phyloP scores from a whole-genome alignment of 1,140 invertebrate species.

The Zaprionus tsacasi region DNA sequence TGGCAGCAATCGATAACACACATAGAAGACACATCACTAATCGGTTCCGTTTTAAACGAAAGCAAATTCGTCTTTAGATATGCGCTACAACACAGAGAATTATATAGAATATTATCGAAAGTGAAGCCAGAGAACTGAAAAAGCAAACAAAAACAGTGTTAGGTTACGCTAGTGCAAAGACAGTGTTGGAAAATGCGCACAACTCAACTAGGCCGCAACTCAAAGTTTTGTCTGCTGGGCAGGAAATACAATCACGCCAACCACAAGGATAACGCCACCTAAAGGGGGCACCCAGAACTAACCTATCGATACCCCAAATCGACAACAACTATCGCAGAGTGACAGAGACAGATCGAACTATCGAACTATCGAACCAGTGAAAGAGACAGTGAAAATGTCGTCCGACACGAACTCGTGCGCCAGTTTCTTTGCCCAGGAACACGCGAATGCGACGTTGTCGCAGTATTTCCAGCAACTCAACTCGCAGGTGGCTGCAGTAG shows the following conservation, averaged over 20 bases:
- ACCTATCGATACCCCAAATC: no score
- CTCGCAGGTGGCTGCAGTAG: slow-evolving; percentile 63
- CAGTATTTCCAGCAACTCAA: slow-evolving; percentile 82
- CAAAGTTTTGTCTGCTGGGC: slow-evolving; percentile 60
- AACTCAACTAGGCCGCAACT: slow-evolving; percentile 46
- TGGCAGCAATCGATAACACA: slow-evolving; percentile 9
- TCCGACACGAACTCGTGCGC: slow-evolving; percentile 73
- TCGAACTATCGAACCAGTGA: slow-evolving; percentile 23
- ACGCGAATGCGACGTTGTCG: slow-evolving; percentile 71
- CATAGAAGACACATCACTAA: slow-evolving; percentile 38
- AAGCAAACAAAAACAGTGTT: neutral
- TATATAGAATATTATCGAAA: neutral
- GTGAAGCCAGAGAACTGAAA: neutral
- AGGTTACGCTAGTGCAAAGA: slow-evolving; percentile 1
- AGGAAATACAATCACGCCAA: slow-evolving; percentile 68
- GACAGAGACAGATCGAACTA: neutral
- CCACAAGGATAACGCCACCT: slow-evolving; percentile 73
- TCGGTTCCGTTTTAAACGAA: slow-evolving; percentile 43
- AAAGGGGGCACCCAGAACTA: slow-evolving; percentile 17
- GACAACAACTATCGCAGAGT: neutral
- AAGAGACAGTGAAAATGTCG: slow-evolving; percentile 63
- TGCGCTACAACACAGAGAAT: slow-evolving; percentile 9
- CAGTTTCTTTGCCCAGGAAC: slow-evolving; percentile 77
- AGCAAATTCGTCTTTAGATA: slow-evolving; percentile 53
- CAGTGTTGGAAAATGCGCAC: slow-evolving; percentile 69